Percentiles rank a stretch among this genome's conserved stretches.
phyloP scores from a whole-genome alignment of 92 coral and sea anemone species.

The Heteractis magnifica region DNA sequence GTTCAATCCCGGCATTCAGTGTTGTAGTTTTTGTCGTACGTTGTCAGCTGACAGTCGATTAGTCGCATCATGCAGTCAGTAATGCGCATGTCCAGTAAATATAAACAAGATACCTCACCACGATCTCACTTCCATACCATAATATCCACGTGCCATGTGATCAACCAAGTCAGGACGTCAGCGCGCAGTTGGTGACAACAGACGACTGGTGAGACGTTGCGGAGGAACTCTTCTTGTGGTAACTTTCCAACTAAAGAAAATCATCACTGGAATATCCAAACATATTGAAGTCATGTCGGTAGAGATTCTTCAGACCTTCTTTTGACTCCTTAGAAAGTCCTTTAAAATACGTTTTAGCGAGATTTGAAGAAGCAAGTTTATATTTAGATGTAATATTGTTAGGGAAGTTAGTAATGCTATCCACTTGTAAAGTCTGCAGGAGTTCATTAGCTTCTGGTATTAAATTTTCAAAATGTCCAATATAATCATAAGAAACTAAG shows the following conservation, averaged over 20 bases:
- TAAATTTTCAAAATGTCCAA: constrained; percentile 82
- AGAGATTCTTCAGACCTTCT: constrained; percentile 63
- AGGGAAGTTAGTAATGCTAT: constrained; percentile 73
- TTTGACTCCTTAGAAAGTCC: constrained; percentile 51
- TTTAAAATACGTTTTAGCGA: constrained; percentile 66
- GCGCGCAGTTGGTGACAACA: no score
- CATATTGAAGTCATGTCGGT: constrained; percentile 85
- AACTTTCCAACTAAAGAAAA: constrained; percentile 16
- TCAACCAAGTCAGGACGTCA: no score
- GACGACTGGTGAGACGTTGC: no score
- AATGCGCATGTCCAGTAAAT: no score
- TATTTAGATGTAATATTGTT: constrained; percentile 76
- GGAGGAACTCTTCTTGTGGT: no score
- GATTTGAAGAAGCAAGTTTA: constrained; percentile 53
- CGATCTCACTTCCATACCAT: no score
- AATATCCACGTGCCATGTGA: no score
- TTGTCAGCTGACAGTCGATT: no score
- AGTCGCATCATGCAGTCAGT: no score
- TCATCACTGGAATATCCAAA: constrained; percentile 84
- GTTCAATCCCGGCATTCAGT: no score
- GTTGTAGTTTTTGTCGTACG: no score
- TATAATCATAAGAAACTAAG: constrained; percentile 83
- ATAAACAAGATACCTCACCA: no score
- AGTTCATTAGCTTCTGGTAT: constrained; percentile 67
- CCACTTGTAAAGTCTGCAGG: constrained; percentile 56